Evolutionary conservation across 2,888 invertebrate genomes (phyloP), one percentile per base, ranked within the genome.

Genomic region (Volucella inflata): DNA sequence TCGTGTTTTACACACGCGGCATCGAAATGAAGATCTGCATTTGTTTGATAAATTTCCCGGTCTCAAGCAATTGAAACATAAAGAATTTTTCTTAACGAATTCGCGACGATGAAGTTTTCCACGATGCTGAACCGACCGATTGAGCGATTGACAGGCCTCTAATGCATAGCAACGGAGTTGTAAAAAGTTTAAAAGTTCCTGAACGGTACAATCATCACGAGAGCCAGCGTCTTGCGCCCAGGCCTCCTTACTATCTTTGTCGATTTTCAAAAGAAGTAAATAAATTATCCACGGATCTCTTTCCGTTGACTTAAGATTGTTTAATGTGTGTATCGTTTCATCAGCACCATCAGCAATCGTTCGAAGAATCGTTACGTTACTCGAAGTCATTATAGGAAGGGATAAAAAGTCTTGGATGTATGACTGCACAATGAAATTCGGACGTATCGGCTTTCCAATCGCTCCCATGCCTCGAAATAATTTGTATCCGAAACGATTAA

Each of bases 201-300:
- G 12, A 30, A 50, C 17, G 1, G 48, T 36, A n/a, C 11, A 12
- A 9, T 71, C 48, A 17, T 51, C 48, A 8, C 36, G 8, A 53
- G 53, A 11, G 3, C 67, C 67, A n/a, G 42, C 10, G 21, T 51
- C 21, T 21, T 21, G 21, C n/a, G 46, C 59, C 57, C 55, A 55
- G 2, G 55, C 16, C 38, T 46, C 11, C 1, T 36, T 55, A 21
- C 42, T 55, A 14, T 55, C 55, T 9, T 40, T 21, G 17, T 70
- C 48, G 10, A 70, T 17, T 21, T 70, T 71, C 60, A 72, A 11
- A 42, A 60, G 21, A 60, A 60, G 2, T 59, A 59, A 16, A 36
- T 53, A n/a, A n/a, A n/a, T n/a, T n/a, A n/a, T n/a, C n/a, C n/a
- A n/a, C n/a, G n/a, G n/a, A n/a, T n/a, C n/a, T n/a, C n/a, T n/a